Evolutionary conservation across 2,797 vertebrate species (phyloP).

Genomic region (Labroides dimidiatus): DNA sequence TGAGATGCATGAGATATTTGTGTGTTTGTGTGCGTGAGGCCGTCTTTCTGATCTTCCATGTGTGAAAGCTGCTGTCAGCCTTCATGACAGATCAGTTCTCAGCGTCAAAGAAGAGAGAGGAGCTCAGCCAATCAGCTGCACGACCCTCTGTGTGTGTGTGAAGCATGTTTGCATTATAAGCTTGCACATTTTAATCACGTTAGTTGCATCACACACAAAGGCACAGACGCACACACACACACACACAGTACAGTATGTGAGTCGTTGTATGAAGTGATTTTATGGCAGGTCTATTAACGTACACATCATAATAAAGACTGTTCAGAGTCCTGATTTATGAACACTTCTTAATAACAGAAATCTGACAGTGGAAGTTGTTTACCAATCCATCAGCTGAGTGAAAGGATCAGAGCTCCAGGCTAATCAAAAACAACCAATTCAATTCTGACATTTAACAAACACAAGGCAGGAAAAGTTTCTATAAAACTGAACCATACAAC

Average conservation of each 20-base stretch:
- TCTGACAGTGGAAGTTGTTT: no score
- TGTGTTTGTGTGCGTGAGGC: constrained; percentile 12
- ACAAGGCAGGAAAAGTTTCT: no score
- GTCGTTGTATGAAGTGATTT: constrained; percentile 27
- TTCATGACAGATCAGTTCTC: constrained; percentile 67
- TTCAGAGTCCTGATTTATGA: no score
- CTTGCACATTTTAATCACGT: constrained; percentile 38
- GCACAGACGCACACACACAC: no score
- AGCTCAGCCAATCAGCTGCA: constrained; percentile 53
- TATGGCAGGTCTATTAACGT: no score
- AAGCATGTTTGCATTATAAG: constrained; percentile 5
- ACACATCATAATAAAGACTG: no score
- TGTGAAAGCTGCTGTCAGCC: constrained; percentile 66
- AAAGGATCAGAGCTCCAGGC: no score
- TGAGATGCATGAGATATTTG: constrained; percentile 15
- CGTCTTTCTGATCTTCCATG: constrained; percentile 41
- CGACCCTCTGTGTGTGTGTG: constrained; percentile 3
- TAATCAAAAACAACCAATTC: no score
- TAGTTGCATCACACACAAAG: constrained; percentile 21
- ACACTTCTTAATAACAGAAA: no score
- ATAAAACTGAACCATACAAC: no score
- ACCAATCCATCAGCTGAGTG: no score
- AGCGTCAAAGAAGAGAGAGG: constrained; percentile 53
- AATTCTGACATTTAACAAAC: no score
- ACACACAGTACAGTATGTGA: constrained; percentile 9